Percentiles rank a stretch among this genome's conserved stretches.
Evolutionary conservation across 2,888 invertebrate species (phyloP).

Genomic region (Lycocerus yunnanus): DNA sequence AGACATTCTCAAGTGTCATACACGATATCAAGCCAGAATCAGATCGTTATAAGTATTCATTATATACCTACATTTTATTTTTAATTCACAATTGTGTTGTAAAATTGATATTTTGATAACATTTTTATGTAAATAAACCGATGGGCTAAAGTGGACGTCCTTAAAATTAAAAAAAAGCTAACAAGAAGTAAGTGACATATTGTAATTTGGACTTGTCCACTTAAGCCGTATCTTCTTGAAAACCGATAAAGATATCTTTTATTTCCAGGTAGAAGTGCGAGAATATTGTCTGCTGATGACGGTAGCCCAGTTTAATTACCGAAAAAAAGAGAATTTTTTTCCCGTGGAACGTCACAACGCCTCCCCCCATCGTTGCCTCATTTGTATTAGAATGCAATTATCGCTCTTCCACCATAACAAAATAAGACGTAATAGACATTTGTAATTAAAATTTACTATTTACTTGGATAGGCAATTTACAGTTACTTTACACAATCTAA

Average conservation of each 20-base stretch:
- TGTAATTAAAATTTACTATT: neutral
- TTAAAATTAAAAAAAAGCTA: neutral
- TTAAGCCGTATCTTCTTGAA: neutral
- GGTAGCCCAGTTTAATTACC: neutral
- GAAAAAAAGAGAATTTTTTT: neutral
- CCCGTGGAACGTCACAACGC: too few species aligned
- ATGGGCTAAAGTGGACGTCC: neutral
- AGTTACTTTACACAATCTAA: neutral
- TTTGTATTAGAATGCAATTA: neutral
- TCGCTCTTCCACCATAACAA: neutral
- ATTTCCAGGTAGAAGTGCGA: neutral
- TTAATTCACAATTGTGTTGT: neutral
- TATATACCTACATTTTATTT: conserved; percentile 3
- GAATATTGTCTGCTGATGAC: neutral
- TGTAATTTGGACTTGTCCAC: conserved; percentile 3
- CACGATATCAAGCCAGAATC: conserved; percentile 27
- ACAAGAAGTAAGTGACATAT: neutral
- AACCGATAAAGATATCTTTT: neutral
- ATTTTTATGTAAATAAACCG: neutral
- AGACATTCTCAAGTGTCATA: conserved; percentile 40
- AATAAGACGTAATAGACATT: neutral
- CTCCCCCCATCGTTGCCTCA: neutral
- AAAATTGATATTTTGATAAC: neutral
- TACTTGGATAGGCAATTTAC: neutral
- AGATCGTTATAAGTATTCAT: conserved; percentile 24